A percentile compares a stretch with the other conserved stretches of the same genome.
Evolutionary conservation across 1,140 invertebrate species (phyloP).

Genomic region (Drosophila bocqueti): DNA sequence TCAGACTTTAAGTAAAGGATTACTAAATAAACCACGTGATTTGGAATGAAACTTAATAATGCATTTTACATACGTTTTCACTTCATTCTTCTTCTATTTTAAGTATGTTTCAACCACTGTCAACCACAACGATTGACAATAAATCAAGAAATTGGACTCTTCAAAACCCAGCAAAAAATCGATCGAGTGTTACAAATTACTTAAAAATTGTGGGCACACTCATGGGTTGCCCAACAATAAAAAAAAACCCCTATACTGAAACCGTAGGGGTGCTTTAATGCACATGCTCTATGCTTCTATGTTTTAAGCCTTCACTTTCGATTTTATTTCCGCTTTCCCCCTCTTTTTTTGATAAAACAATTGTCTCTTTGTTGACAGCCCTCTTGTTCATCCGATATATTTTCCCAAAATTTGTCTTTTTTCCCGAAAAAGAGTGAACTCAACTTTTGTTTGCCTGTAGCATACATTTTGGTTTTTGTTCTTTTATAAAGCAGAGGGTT

Average conservation of each 20-base stretch:
- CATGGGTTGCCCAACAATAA: constrained; percentile 34
- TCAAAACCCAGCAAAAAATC: constrained; percentile 30
- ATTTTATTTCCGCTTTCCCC: constrained; percentile 25
- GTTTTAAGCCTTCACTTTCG: constrained; percentile 57
- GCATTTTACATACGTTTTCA: background rate
- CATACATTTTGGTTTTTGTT: background rate
- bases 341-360: constrained; percentile 36
- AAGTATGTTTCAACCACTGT: constrained; percentile 5
- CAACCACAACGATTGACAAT: constrained; percentile 61
- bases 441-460: constrained; percentile 28
- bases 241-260: constrained; percentile 42
- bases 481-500: background rate
- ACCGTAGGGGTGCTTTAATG: constrained; percentile 25
- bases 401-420: constrained; percentile 67
- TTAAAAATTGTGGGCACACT: constrained; percentile 79
- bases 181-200: constrained; percentile 78
- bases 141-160: constrained; percentile 54
- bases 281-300: constrained; percentile 30
- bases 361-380: constrained; percentile 56
- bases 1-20: constrained; percentile 4
- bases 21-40: constrained; percentile 6
- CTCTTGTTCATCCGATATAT: constrained; percentile 50
- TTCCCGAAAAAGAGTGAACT: constrained; percentile 19
- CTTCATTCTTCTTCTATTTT: background rate
- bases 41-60: background rate